Percentiles rank a stretch among this genome's conserved stretches.
phyloP scores from a whole-genome alignment of 2,888 invertebrate genomes.

The Melanostoma scalare region DNA sequence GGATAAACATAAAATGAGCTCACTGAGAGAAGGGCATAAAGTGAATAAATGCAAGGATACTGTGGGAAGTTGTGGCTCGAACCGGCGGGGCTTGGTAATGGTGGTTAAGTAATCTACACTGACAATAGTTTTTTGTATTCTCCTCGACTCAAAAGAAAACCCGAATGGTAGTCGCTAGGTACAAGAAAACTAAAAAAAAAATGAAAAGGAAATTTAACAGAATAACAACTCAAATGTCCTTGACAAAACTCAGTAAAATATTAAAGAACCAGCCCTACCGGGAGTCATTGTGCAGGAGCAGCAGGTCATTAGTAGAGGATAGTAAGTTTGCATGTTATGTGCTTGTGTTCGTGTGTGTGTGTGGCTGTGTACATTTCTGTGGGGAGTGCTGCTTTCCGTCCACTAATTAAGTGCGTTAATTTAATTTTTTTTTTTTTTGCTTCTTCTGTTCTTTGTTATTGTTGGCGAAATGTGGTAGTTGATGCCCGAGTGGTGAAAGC shows the following conservation, averaged over 20 bases:
- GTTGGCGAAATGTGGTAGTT: neutral
- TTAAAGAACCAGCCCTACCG: conserved; percentile 39
- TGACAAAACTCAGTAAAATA: conserved; percentile 45
- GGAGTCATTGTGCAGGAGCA: conserved; percentile 60
- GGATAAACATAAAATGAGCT: conserved; percentile 33
- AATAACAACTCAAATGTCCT: conserved; percentile 64
- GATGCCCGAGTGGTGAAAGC: neutral
- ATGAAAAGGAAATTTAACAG: conserved; percentile 50
- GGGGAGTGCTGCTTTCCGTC: conserved; percentile 49
- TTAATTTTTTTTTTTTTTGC: conserved; percentile 44
- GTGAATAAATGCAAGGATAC: conserved; percentile 43
- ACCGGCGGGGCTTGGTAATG: conserved; percentile 40
- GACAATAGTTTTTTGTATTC: conserved; percentile 40
- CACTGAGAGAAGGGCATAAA: conserved; percentile 14
- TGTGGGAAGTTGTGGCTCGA: conserved; percentile 25
- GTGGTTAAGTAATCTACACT: conserved; percentile 61
- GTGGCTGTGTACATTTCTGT: conserved; percentile 22
- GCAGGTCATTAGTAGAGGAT: conserved; percentile 40
- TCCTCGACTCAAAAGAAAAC: neutral
- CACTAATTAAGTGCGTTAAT: conserved; percentile 68
- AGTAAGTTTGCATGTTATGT: conserved; percentile 31
- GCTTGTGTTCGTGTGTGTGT: neutral
- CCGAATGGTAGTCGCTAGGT: too few species aligned
- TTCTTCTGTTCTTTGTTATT: conserved; percentile 4
- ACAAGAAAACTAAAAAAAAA: neutral